Conservation (phyloP, 2,888 invertebrate species). For the Drosophila cracens region DNA sequence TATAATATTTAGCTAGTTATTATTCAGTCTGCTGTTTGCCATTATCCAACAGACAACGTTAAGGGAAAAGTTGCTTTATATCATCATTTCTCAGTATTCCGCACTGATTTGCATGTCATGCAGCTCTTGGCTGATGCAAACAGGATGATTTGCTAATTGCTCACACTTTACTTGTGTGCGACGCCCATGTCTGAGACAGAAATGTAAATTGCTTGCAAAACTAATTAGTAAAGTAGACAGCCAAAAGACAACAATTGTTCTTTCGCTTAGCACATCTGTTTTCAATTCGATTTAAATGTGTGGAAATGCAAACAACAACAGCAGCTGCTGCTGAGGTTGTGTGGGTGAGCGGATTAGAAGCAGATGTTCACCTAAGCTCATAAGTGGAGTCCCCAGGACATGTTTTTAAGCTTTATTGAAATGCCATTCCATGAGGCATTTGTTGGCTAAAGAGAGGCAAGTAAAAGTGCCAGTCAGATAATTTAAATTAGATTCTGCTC, state of each 20-base stretch:
- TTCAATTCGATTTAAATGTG: conserved; percentile 33
- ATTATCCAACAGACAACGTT: conserved; percentile 2
- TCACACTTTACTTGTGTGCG: neutral
- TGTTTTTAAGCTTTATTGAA: conserved; percentile 39
- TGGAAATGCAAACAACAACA: conserved; percentile 19
- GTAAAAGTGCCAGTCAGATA: conserved; percentile 3
- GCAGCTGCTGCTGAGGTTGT: neutral
- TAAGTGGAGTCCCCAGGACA: conserved; percentile 12
- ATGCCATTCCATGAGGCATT: conserved; percentile 47
- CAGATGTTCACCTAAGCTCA: conserved; percentile 9
- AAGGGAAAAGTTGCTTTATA: neutral
- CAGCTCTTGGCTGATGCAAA: conserved; percentile 6
- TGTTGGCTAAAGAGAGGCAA: neutral
- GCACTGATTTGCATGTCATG: conserved; percentile 23
- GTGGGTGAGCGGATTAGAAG: conserved; percentile 1
- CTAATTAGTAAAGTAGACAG: conserved; percentile 53
- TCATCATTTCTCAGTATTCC: neutral
- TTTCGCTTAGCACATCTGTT: conserved; percentile 3
- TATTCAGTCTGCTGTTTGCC: conserved; percentile 47
- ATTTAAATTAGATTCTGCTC: conserved; percentile 12
- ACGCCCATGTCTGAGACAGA: neutral
- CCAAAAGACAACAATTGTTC: conserved; percentile 32
- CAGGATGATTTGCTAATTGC: conserved; percentile 42
- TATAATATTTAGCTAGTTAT: conserved; percentile 51
- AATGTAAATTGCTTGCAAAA: conserved; percentile 41